Percentiles rank a stretch among this genome's conserved stretches.
Conservation (phyloP, 2,113 vertebrate genomes). For the Arizona elegans region DNA sequence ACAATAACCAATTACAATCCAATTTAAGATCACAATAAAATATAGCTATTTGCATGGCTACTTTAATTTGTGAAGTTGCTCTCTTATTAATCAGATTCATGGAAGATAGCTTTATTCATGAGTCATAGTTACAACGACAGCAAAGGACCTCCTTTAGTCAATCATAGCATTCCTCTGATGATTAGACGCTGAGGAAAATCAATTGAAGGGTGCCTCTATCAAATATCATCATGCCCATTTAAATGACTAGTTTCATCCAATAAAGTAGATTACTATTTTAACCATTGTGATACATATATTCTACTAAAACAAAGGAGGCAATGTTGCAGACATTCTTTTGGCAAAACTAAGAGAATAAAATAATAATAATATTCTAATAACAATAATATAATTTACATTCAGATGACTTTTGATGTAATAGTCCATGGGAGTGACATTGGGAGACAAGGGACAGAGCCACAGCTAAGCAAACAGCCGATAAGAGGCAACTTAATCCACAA, state of each 20-base stretch:
- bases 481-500: not conserved
- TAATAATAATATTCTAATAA: not conserved
- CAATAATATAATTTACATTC: conserved; percentile 9
- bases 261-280: not conserved
- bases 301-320: not conserved
- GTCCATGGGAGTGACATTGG: not conserved
- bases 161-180: not conserved
- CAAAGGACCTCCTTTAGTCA: not conserved
- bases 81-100: not conserved
- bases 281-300: not conserved
- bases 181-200: not conserved
- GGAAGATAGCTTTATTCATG: not conserved
- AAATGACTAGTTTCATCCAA: not conserved
- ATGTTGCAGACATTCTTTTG: not conserved
- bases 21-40: not conserved
- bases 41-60: not conserved
- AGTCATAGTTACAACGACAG: not conserved
- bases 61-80: not conserved
- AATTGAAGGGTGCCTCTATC: too few species aligned
- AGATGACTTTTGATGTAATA: not conserved
- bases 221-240: not conserved
- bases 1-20: not conserved
- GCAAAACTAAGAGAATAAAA: not conserved
- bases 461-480: not conserved
- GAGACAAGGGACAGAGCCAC: not conserved